Evolutionary conservation across 2,888 invertebrate genomes (phyloP), one percentile per base, ranked within the genome.

Genomic region (Acrocera orbiculus): DNA sequence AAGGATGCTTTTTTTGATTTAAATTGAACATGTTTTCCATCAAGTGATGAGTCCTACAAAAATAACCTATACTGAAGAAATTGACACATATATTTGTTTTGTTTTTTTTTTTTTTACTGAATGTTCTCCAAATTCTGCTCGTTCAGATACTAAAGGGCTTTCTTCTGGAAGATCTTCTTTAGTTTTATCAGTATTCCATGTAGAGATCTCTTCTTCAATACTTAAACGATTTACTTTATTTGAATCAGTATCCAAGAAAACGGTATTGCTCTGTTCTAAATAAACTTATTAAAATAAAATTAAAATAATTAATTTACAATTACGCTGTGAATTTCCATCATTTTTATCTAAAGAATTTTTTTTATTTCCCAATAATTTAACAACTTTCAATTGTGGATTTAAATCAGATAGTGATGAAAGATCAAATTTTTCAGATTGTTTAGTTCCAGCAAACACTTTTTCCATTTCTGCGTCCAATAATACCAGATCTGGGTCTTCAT

Each of bases 401-500:
- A 46, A 52, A 46, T 56, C 55, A 42, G 64, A 63, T 41, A 69
- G 58, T 35, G 61, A 61, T 47, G 67, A 63, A 52, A 73, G 65
- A 64, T 71, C 66, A 61, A 71, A 74, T 49, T 66, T 64, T 16
- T 57, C 56, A 47, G 67, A 64, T 40, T 63, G 58, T 44, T 56
- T 59, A 57, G 67, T 66, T 64, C 71, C 73, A 59, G 77, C 79
- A 58, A 85, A 80, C 50, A 83, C 82, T 58, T 83, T 78, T 51
- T 82, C 82, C 76, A 83, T 83, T 69, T 83, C 85, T 59, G 81
- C 80, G 63, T 85, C 83, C 63, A 85, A 65, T 46, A 72, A 73
- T 47, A 78, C 67, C 56, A 75, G 75, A 58, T 73, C 67, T 53
- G 65, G 61, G 61, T 67, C 64, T 62, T 63, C 53, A 66, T 66